Percentiles rank a stretch among this genome's conserved stretches.
Conservation (phyloP, 2,888 invertebrate species). For the Megaustenia siamemsis region DNA sequence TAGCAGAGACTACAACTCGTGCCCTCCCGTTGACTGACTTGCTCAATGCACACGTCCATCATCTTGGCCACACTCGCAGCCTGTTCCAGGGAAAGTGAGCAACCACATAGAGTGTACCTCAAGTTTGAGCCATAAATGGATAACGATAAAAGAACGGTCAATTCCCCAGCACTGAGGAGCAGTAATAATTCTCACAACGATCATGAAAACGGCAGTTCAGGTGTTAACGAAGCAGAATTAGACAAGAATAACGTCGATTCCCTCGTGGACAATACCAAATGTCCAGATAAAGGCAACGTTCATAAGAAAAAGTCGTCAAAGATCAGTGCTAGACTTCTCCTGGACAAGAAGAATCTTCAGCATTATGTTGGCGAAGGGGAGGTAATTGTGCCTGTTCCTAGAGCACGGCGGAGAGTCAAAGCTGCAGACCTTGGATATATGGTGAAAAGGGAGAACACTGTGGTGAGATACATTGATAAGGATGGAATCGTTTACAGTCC, state of each 20-base stretch:
- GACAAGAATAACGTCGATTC: background rate
- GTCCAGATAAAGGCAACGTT: conserved; percentile 13
- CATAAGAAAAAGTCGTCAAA: conserved; percentile 10
- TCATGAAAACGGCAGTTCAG: conserved; percentile 38
- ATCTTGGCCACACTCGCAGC: no score
- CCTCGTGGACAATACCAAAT: background rate
- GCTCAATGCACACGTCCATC: no score
- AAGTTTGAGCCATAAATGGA: no score
- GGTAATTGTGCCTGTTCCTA: conserved; percentile 51
- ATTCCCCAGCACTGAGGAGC: background rate
- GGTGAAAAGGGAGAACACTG: conserved; percentile 54
- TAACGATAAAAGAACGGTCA: no score
- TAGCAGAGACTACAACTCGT: no score
- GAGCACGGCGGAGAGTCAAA: conserved; percentile 46
- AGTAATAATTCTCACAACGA: background rate
- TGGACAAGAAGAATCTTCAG: conserved; percentile 46
- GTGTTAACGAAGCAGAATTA: conserved; percentile 34
- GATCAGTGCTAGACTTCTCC: conserved; percentile 27
- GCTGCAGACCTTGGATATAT: conserved; percentile 51
- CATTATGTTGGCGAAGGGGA: conserved; percentile 53
- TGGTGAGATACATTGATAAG: conserved; percentile 56
- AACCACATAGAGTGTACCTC: no score
- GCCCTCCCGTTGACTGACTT: no score
- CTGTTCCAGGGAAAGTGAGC: no score
- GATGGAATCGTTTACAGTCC: conserved; percentile 50